Evolutionary conservation across 2,888 invertebrate species (phyloP), one percentile per base, ranked within the genome.

Genomic region (Melieria omissa): DNA sequence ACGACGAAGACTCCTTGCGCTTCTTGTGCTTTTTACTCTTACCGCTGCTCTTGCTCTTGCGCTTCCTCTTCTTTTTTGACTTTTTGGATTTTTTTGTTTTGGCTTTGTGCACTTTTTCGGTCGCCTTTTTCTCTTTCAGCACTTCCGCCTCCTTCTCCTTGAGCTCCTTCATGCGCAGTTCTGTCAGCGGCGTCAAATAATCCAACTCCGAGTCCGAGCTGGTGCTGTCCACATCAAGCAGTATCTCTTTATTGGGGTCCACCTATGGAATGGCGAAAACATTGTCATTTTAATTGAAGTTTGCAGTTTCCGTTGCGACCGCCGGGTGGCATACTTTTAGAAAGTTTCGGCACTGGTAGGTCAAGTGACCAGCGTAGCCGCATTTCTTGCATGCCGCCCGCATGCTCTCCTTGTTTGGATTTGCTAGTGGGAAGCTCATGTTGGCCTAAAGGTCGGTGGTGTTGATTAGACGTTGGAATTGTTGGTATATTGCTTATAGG

Each of bases 301-400:
- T 60, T 65, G 16, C 57, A 29, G n/a, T 58, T 61, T 6, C 55
- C 52, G 58, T 12, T 62, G 44, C 12, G n/a, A 70, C 65, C 4
- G 46, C 57, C 47, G 58, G 60, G 16, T 29, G 29, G 29, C 14
- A 87, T 88, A 90, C 90, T 90, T 97, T 95, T 71, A 97, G 92
- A 86, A 98, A 97, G 87, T 98, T 98, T 80, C 97, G 89, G 83
- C 98, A 98, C 85, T 98, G 98, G 86, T 94, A 98, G 12, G 98
- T 98, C 80, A 98, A 89, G 86, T 98, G 98, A 1, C 98, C 98
- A 74, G 96, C 95, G 88, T 97, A 97, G 78, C 98, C 97, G 89
- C 97, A 98, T 88, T 96, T 97, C 85, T 95, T 96, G 85, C 97
- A 97, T 0, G 97, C 95, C 29, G 95, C 93, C 61, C 95, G 89